Evolutionary conservation across 2,888 invertebrate genomes (phyloP).

Genomic region (Bombylius discolor): DNA sequence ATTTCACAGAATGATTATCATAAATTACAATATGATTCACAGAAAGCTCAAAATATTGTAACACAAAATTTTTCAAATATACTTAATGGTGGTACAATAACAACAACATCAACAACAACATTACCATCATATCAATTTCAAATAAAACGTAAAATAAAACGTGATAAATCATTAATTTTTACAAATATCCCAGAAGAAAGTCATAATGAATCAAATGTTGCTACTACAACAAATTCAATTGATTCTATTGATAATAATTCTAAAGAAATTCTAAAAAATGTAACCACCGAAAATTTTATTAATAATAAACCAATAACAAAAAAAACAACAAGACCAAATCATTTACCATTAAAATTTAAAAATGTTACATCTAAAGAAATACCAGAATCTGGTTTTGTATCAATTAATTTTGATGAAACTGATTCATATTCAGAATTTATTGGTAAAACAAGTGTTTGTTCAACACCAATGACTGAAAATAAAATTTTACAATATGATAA

Average conservation of each 20-base stretch:
- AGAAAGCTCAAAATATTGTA: conserved; percentile 34
- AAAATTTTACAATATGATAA: conserved; percentile 62
- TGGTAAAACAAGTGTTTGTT: conserved; percentile 61
- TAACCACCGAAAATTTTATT: conserved; percentile 7
- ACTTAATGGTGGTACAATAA: too few relatives aligned
- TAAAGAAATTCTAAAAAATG: conserved; percentile 1
- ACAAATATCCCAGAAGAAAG: conserved; percentile 74
- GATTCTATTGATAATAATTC: conserved; percentile 14
- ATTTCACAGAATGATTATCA: conserved; percentile 50
- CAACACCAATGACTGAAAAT: conserved; percentile 65
- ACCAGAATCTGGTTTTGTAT: conserved; percentile 33
- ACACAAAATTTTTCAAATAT: conserved; percentile 22
- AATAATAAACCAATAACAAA: conserved; percentile 1
- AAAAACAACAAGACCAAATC: conserved; percentile 38
- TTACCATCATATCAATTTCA: conserved; percentile 27
- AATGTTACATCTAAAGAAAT: conserved; percentile 31
- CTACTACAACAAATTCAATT: neutral
- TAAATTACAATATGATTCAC: conserved; percentile 38
- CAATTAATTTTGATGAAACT: conserved; percentile 41
- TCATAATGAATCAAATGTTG: conserved; percentile 15
- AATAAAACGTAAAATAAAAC: conserved; percentile 47
- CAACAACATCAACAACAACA: neutral
- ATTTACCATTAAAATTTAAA: conserved; percentile 46
- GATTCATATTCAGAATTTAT: conserved; percentile 47
- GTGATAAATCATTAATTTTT: conserved; percentile 67